These are phyloP conservation scores for Podarcis siculus DNA, from an alignment of 2,797 vertebrate species.

Conservation along the genomic window DNA sequence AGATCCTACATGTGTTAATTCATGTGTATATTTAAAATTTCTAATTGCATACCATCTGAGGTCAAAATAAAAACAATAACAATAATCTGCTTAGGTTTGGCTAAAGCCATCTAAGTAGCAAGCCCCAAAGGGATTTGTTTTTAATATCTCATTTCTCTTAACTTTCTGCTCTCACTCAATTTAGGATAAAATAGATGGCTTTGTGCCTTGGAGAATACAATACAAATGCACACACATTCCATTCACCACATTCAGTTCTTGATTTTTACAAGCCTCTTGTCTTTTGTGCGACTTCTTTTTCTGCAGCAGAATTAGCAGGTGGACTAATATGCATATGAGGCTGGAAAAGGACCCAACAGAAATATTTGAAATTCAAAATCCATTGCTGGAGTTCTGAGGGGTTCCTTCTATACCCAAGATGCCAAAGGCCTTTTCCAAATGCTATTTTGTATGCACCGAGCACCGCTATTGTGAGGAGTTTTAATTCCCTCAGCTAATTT, in stretches of 20 bases:
- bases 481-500: conserved; percentile 50
- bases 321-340: fast-evolving
- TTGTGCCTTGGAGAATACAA: neutral
- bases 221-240: neutral
- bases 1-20: neutral
- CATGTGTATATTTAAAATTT: neutral
- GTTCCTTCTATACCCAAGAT: neutral
- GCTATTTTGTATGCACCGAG: conserved; percentile 16
- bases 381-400: conserved; percentile 17
- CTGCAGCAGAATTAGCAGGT: neutral
- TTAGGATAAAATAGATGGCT: neutral
- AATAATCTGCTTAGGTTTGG: neutral
- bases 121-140: neutral
- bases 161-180: neutral
- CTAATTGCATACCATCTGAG: no score
- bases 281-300: conserved; percentile 2
- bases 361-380: conserved; percentile 10
- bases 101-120: neutral
- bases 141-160: neutral
- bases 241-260: neutral
- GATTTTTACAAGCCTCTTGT: conserved; percentile 11
- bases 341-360: neutral
- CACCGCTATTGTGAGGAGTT: neutral
- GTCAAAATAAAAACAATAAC: neutral
- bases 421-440: conserved; percentile 31